These are phyloP conservation scores for Cyrtodaria siliqua DNA, from an alignment of 2,888 invertebrate genomes.

Conservation along the genomic window DNA sequence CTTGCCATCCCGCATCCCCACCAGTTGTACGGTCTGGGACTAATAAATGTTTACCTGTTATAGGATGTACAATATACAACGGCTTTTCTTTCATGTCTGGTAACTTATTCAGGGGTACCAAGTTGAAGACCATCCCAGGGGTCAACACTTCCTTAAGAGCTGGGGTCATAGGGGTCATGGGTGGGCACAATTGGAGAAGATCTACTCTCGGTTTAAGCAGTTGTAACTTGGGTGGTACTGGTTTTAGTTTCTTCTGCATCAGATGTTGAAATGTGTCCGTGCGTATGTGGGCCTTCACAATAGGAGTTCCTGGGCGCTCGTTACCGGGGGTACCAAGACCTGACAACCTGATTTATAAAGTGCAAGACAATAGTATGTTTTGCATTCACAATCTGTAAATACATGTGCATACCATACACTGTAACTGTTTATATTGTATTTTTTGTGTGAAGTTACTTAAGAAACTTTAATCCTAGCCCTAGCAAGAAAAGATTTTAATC, in stretches of 20 bases:
- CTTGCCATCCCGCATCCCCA: too few relatives aligned
- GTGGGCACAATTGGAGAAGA: conserved; percentile 53
- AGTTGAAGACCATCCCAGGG: conserved; percentile 48
- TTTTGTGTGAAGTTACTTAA: too few relatives aligned
- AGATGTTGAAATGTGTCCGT: conserved; percentile 12
- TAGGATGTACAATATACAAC: conserved; percentile 72
- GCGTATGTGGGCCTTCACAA: conserved; percentile 8
- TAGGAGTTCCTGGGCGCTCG: conserved; percentile 25
- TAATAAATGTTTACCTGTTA: conserved; percentile 71
- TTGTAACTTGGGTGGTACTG: conserved; percentile 38
- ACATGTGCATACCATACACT: not conserved
- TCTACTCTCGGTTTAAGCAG: conserved; percentile 48
- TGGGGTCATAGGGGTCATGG: conserved; percentile 60
- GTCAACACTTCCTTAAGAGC: conserved; percentile 59
- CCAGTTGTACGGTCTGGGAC: too few relatives aligned
- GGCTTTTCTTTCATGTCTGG: conserved; percentile 24
- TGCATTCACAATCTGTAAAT: not conserved
- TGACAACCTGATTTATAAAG: not conserved
- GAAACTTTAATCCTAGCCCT: too few relatives aligned
- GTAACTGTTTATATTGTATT: too few relatives aligned
- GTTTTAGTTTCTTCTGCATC: conserved; percentile 46
- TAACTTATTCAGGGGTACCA: conserved; percentile 64
- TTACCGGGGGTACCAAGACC: not conserved
- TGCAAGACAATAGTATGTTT: not conserved
- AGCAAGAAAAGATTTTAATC: too few relatives aligned